Evolutionary conservation across 2,797 vertebrate genomes (phyloP), one percentile per base, ranked within the genome.

Genomic region (Otolemur crassicaudatus): DNA sequence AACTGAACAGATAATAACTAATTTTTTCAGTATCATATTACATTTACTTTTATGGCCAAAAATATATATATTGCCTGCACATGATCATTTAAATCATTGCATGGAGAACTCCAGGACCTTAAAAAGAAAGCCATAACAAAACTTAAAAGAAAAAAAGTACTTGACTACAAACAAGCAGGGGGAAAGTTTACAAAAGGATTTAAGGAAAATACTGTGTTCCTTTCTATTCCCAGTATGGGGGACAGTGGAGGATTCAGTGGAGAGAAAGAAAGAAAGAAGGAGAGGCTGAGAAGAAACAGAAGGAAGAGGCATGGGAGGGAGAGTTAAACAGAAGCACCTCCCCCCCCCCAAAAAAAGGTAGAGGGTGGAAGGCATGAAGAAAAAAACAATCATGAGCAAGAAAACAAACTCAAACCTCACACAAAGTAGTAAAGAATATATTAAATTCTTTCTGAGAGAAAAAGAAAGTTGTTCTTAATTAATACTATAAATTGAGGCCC

Each of bases 401-500:
- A 91, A 60, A 73, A 87, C 46, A 94, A 46, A 93, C 37, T 79
- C 88, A 61, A 92, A 87, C 95, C 61, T 87, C 91, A 93, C 56
- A 58, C 0, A 67, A 0, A 61, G 34, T 65, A 77, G 83, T 29
- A n/a, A 80, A 92, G 87, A 93, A 49, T 79, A 83, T 29, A 93
- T 0, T 49, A 65, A 72, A 86, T 73, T 63, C 75, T 61, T 75
- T 88, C 69, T 81, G 27, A 31, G 29, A 91, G 37, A 94, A 87
- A 65, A 92, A 70, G 49, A 97, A 97, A 95, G 70, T 85, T 93
- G 70, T 84, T 97, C 88, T 97, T 97, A 97, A 97, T 97, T 91
- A 97, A 97, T 91, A 89, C 96, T 94, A 96, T 91, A 97, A 97
- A 97, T 79, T 94, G 65, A 53, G 95, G 87, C 46, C 46, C 81